phyloP scores from a whole-genome alignment of 2,888 invertebrate species.

The Seladonia tumulorum region DNA sequence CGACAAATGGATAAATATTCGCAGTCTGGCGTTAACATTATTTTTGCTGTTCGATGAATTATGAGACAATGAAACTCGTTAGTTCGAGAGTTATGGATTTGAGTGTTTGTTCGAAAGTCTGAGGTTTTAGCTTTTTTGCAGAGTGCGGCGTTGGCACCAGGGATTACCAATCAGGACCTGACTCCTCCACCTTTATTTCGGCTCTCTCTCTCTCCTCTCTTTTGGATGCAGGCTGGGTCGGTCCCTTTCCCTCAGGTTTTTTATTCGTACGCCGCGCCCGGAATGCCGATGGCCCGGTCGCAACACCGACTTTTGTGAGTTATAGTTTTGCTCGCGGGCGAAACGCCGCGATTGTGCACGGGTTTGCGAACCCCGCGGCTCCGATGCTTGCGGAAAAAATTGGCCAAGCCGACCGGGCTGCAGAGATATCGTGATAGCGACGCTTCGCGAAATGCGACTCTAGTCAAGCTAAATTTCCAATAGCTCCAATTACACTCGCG shows the following conservation, averaged over 20 bases:
- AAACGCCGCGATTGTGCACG: constrained; percentile 36
- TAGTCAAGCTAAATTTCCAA: background rate
- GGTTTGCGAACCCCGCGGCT: constrained; percentile 5
- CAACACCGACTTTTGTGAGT: constrained; percentile 67
- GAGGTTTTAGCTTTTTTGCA: background rate
- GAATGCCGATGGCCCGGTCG: constrained; percentile 69
- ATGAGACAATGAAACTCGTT: background rate
- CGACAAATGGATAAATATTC: background rate
- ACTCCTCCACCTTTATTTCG: constrained; percentile 44
- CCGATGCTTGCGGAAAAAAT: constrained; percentile 37
- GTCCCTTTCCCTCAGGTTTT: constrained; percentile 49
- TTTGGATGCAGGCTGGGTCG: background rate
- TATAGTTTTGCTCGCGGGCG: constrained; percentile 65
- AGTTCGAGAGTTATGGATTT: background rate
- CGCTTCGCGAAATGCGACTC: background rate
- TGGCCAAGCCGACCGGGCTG: background rate
- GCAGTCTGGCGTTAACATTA: background rate
- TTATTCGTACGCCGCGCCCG: constrained; percentile 61
- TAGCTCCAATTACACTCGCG: background rate
- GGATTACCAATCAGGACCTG: constrained; percentile 70
- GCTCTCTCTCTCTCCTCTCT: background rate
- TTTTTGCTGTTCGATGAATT: background rate
- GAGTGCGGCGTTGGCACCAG: constrained; percentile 41
- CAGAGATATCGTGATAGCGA: background rate
- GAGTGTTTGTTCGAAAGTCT: background rate